Evolutionary conservation across 2,888 invertebrate genomes (phyloP), one percentile per base, ranked within the genome.

Genomic region (Charanyca ferruginea): DNA sequence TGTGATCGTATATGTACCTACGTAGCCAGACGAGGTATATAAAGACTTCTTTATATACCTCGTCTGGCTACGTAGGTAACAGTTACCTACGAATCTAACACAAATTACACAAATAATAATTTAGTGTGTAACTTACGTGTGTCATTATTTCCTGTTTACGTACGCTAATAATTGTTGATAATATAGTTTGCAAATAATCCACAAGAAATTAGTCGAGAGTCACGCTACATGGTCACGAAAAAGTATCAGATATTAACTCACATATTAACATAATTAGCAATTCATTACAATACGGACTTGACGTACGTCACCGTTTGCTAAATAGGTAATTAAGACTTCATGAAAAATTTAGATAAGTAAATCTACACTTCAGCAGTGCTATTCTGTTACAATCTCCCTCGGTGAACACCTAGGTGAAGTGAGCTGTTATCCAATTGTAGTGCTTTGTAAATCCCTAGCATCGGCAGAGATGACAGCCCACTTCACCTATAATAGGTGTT

Each of bases 151-250:
- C 81, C 77, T 83, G 80, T 77, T 79, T 74, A n/a, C n/a, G 68
- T 76, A 44, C 72, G 82, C 83, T 86, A 88, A 87, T 88, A 81
- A 84, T 68, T 81, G 80, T 63, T 44, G 73, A 84, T 88, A 90
- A 86, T 85, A 74, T 64, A 65, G 64, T 80, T 59, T 44, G 77
- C 77, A 88, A 83, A 84, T 66, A 77, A 67, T 57, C 71, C 64
- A 83, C 65, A 79, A 77, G 73, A 68, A 66, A 62, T 72, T 77
- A 66, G 68, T 48, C 48, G 47, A 45, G 32, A 71, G 83, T 88
- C 89, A 85, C 84, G 86, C 79, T 77, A 66, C 66, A 85, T 83
- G 81, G 87, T 87, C 86, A 85, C 88, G 89, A 86, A 87, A 87
- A 83, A 73, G 66, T 72, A 84, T 83, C 84, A 81, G 28, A 64